These are phyloP conservation scores for Cotesia chilonis DNA, from an alignment of 1,140 invertebrate species.

Conservation along the genomic window DNA sequence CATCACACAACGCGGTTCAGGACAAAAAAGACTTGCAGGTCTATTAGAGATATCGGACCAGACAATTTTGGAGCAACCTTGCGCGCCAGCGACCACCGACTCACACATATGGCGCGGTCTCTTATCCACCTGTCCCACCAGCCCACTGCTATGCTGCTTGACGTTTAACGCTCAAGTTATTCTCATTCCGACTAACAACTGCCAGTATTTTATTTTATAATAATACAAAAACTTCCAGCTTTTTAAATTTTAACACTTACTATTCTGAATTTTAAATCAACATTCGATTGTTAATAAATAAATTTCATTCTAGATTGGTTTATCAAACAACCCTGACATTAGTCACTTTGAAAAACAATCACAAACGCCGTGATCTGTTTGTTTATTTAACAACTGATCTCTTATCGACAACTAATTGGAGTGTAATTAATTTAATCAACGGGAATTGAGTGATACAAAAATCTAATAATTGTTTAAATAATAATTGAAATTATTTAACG, in stretches of 20 bases:
- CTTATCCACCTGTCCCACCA: conserved; percentile 3
- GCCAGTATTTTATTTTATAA: too few relatives aligned
- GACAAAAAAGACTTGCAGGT: neutral
- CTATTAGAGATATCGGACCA: conserved; percentile 10
- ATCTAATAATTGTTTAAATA: neutral
- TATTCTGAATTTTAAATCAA: too few relatives aligned
- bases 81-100: conserved; percentile 38
- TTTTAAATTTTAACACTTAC: too few relatives aligned
- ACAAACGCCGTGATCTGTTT: neutral
- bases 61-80: conserved; percentile 50
- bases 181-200: neutral
- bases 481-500: neutral
- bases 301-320: too few relatives aligned
- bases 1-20: neutral
- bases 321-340: too few relatives aligned
- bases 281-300: too few relatives aligned
- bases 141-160: neutral
- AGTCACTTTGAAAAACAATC: too few relatives aligned
- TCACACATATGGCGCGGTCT: conserved; percentile 45
- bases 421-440: neutral
- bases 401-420: neutral
- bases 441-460: neutral
- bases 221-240: too few relatives aligned
- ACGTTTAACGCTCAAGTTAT: neutral
- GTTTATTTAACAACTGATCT: neutral